A percentile compares a stretch with the other conserved stretches of the same genome.
phyloP scores from a whole-genome alignment of 2,113 vertebrate species.

The Oryzias woworae region DNA sequence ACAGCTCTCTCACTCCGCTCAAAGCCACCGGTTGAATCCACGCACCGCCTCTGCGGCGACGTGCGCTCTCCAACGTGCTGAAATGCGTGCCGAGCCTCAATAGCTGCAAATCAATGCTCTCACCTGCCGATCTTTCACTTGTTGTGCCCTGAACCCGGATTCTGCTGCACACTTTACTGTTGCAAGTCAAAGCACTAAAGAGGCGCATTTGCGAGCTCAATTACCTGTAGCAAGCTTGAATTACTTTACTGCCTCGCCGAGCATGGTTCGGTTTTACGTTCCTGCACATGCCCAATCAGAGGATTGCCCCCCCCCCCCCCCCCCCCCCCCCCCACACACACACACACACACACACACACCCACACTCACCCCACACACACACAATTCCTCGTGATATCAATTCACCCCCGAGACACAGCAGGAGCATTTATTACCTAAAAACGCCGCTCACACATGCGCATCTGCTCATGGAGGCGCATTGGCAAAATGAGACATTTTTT shows the following conservation, averaged over 20 bases:
- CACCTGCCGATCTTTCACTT: not conserved
- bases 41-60: constrained; percentile 59
- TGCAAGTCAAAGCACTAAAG: not conserved
- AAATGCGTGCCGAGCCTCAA: constrained; percentile 40
- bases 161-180: constrained; percentile 20
- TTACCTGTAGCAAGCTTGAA: constrained; percentile 29
- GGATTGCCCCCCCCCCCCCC: not conserved
- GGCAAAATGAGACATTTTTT: not conserved
- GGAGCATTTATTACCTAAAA: not conserved
- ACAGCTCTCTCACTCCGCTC: constrained; percentile 9
- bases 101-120: constrained; percentile 8
- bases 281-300: constrained; percentile 50
- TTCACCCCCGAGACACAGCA: not conserved
- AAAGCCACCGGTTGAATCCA: constrained; percentile 75
- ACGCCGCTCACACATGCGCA: not conserved
- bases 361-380: too few relatives aligned
- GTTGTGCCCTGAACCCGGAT: not conserved
- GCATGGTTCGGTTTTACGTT: constrained; percentile 53
- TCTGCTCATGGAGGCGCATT: not conserved
- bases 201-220: not conserved
- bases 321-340: too few relatives aligned
- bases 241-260: constrained; percentile 14
- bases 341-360: too few relatives aligned
- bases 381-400: constrained; percentile 1
- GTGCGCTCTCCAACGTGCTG: constrained; percentile 67